A percentile compares a stretch with the other conserved stretches of the same genome.
These are phyloP conservation scores for Mixornis gularis DNA, from an alignment of 2,113 vertebrate species.

Conservation along the genomic window DNA sequence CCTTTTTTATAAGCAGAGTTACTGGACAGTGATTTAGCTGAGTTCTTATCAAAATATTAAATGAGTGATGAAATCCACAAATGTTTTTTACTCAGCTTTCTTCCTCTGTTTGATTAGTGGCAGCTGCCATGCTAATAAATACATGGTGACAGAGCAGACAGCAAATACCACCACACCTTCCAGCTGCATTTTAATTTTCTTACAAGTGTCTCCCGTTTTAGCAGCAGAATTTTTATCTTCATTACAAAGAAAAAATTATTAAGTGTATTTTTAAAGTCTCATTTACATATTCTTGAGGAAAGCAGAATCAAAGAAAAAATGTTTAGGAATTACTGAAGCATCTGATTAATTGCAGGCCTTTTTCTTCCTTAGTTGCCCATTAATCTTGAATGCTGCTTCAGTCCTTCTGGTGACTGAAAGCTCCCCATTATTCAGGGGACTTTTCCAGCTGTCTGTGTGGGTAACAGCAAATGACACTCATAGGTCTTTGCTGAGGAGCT, in stretches of 20 bases:
- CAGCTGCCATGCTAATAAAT: neutral
- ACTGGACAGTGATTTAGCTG: neutral
- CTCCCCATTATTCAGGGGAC: conserved; percentile 17
- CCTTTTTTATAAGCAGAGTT: neutral
- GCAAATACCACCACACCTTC: neutral
- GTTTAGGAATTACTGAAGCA: neutral
- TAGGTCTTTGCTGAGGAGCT: conserved; percentile 30
- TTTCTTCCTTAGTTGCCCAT: neutral
- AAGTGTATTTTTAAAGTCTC: neutral
- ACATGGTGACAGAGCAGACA: neutral
- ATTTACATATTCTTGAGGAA: neutral
- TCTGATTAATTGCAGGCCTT: conserved; percentile 11
- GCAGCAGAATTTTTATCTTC: neutral
- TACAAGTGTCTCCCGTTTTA: neutral
- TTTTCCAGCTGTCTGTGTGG: conserved; percentile 13
- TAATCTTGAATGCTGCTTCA: conserved; percentile 5
- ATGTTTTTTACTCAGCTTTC: neutral
- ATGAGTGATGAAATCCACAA: neutral
- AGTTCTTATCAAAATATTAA: neutral
- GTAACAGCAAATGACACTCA: conserved; percentile 30
- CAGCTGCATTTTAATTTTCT: neutral
- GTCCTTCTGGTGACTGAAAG: conserved; percentile 3
- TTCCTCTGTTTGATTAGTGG: neutral
- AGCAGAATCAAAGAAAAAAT: neutral
- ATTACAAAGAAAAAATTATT: neutral